Base-by-base conservation (phyloP, 1,140 invertebrate genomes). In the Drosophila tani region DNA sequence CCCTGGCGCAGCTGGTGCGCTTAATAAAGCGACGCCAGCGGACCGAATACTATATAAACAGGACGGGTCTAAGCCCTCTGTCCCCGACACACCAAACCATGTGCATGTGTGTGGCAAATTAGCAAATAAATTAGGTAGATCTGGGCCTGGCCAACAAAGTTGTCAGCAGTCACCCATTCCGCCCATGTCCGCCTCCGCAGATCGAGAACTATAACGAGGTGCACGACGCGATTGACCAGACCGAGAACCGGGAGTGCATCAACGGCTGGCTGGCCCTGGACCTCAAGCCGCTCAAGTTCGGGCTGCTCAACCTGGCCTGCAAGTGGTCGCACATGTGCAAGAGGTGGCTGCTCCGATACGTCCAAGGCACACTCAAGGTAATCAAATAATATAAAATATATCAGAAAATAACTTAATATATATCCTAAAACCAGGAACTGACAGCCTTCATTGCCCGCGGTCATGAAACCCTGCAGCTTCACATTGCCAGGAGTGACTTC, bases 281-380 rank as follows among this genome's bases (percentile, higher is more conserved):
- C 82, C 82, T 95, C 5, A 94, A 93, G 66, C 95, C 95, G 40
- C 95, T 97, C 65, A 97, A 97, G 82, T 95, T 96, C 64, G 93
- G 93, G 46, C 93, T 97, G 3, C 94, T 97, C 19, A 95, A 96
- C 78, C 94, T 94, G 68, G 94, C 96, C 64, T 95, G 95, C 82
- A 95, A 95, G 70, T 97, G 96, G 96, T 94, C 95, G 46, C 94
- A 95, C 69, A 93, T 96, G 80, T 95, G 96, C 81, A 97, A 97
- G 85, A 94, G 95, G 47, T 94, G 96, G 93, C 92, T 97, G 0
- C 93, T 96, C 56, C 94, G 96, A 62, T 94, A 95, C 71, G 96
- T 96, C 0, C 95, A 95, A 45, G 94, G 78, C 27, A 92, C 91
- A 12, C 74, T 93, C 35, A 92, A 94, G 74, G 91, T 92, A 60